These are phyloP conservation scores for Drosophila virilis DNA, from an alignment of 1,140 invertebrate genomes.

Conservation along the genomic window DNA sequence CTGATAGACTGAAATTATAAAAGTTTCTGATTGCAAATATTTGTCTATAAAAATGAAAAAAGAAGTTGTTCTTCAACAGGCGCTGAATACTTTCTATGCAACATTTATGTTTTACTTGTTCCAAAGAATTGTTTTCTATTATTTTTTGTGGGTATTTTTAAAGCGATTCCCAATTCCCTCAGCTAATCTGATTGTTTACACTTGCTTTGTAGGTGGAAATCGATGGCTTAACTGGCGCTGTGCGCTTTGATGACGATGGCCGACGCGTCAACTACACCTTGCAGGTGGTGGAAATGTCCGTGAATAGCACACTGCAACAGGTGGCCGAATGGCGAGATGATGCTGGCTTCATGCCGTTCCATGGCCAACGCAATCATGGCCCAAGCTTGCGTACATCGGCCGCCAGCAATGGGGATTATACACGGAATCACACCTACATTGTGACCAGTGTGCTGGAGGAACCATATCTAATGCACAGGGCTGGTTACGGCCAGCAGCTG, in stretches of 20 bases:
- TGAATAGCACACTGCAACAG: constrained; percentile 93
- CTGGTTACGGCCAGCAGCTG: constrained; percentile 86
- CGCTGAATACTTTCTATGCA: constrained; percentile 9
- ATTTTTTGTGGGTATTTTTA: constrained; percentile 7
- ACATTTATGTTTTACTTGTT: not conserved
- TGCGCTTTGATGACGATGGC: constrained; percentile 94
- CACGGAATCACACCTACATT: constrained; percentile 94
- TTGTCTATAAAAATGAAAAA: constrained; percentile 30
- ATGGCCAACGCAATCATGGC: constrained; percentile 88
- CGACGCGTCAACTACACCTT: constrained; percentile 94
- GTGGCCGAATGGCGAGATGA: constrained; percentile 96
- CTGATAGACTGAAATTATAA: constrained; percentile 12
- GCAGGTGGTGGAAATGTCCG: constrained; percentile 96
- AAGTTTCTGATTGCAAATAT: constrained; percentile 29
- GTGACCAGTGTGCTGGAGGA: constrained; percentile 95
- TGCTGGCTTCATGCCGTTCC: constrained; percentile 90
- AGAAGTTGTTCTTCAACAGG: constrained; percentile 15
- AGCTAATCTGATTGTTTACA: constrained; percentile 40
- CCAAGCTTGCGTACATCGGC: constrained; percentile 86
- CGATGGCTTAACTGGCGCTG: constrained; percentile 95
- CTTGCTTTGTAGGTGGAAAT: constrained; percentile 91
- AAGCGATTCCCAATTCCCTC: constrained; percentile 22
- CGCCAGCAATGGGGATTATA: constrained; percentile 88
- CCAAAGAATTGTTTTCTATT: not conserved
- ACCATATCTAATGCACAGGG: constrained; percentile 92